Evolutionary conservation across 2,888 invertebrate genomes (phyloP).

Genomic region (Eremobia ochroleuca): DNA sequence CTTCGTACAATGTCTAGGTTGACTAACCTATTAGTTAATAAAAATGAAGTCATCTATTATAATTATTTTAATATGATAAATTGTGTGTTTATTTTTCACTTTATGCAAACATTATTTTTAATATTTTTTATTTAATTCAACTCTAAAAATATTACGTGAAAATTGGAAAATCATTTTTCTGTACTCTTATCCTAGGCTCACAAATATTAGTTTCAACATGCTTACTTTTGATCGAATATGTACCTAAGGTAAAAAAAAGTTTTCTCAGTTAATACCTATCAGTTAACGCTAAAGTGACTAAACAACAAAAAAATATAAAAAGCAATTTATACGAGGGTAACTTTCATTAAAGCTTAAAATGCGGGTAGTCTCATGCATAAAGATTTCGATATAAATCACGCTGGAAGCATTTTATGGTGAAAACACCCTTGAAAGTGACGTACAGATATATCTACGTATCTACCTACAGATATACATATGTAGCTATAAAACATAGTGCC

Average conservation of each 20-base stretch:
- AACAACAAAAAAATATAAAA: slow-evolving; percentile 26
- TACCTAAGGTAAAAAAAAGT: background rate
- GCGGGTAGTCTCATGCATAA: slow-evolving; percentile 43
- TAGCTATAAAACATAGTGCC: slow-evolving; percentile 42
- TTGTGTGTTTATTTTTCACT: background rate
- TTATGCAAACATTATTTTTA: background rate
- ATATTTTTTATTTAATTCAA: background rate
- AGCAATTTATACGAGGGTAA: slow-evolving; percentile 10
- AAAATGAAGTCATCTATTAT: background rate
- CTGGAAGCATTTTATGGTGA: slow-evolving; percentile 47
- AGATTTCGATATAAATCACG: slow-evolving; percentile 54
- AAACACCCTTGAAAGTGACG: slow-evolving; percentile 43
- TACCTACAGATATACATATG: slow-evolving; percentile 3
- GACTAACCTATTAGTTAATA: background rate
- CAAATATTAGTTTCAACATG: slow-evolving; percentile 3
- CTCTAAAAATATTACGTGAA: background rate
- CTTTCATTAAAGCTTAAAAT: slow-evolving; percentile 39
- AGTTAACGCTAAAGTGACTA: background rate
- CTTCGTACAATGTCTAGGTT: background rate
- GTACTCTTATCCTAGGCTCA: background rate
- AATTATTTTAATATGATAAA: background rate
- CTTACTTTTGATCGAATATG: slow-evolving; percentile 9
- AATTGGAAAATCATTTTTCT: slow-evolving; percentile 6
- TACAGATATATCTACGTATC: too few species aligned
- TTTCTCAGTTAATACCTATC: too few species aligned